Conservation (phyloP, 2,113 vertebrate genomes). For the Dasyprocta punctata region DNA sequence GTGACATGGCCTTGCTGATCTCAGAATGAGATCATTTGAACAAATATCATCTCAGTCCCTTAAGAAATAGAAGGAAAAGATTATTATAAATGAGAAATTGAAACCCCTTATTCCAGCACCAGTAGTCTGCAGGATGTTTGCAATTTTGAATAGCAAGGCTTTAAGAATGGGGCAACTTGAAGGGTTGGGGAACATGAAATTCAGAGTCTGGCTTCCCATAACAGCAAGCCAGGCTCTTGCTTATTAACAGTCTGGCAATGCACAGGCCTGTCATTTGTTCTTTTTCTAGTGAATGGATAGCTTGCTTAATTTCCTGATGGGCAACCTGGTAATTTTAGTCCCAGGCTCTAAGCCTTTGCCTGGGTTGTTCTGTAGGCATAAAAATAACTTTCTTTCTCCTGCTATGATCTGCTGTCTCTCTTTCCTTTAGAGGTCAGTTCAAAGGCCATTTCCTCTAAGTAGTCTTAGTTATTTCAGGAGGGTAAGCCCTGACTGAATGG, state of each 20-base stretch:
- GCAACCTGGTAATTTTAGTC: slow-evolving; percentile 64
- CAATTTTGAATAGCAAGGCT: neutral
- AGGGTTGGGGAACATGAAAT: slow-evolving; percentile 26
- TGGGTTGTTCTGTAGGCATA: neutral
- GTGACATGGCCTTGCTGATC: neutral
- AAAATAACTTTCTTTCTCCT: slow-evolving; percentile 40
- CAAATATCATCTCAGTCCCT: neutral
- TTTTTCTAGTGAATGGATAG: slow-evolving; percentile 67
- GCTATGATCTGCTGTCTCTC: neutral
- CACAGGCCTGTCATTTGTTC: slow-evolving; percentile 67
- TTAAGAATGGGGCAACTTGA: slow-evolving; percentile 6
- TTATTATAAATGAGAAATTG: neutral
- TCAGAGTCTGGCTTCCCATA: slow-evolving; percentile 35
- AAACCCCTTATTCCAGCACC: neutral
- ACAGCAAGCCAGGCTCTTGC: slow-evolving; percentile 51
- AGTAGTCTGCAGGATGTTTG: neutral
- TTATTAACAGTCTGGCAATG: slow-evolving; percentile 64
- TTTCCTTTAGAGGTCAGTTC: slow-evolving; percentile 34
- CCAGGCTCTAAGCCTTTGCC: slow-evolving; percentile 35
- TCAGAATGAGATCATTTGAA: neutral
- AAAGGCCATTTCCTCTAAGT: neutral
- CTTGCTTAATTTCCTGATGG: slow-evolving; percentile 74
- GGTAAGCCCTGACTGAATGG: neutral
- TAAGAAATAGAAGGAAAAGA: neutral
- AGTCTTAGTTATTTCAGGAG: neutral